These are phyloP conservation scores for Triops longicaudatus DNA, from an alignment of 1,140 invertebrate species.

Conservation along the genomic window DNA sequence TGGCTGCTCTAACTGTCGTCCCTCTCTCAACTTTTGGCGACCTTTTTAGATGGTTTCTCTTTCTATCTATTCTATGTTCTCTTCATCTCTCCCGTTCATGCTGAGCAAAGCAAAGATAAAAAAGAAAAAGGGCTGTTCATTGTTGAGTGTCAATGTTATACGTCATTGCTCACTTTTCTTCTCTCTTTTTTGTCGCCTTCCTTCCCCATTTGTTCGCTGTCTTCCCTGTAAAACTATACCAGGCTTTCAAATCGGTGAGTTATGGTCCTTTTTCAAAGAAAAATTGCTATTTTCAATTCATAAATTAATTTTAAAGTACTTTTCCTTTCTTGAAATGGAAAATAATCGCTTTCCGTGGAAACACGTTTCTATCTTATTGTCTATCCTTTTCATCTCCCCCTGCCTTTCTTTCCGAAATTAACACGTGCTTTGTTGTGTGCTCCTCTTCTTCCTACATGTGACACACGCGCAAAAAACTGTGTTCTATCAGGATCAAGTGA, in stretches of 20 bases:
- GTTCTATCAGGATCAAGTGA: constrained; percentile 33
- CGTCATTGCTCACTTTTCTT: constrained; percentile 29
- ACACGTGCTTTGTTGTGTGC: constrained; percentile 21
- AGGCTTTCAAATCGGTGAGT: constrained; percentile 48
- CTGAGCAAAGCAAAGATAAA: constrained; percentile 21
- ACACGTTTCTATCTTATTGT: constrained; percentile 24
- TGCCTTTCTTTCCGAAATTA: constrained; percentile 18
- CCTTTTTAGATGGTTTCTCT: constrained; percentile 13
- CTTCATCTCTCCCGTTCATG: constrained; percentile 19
- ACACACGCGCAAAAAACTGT: constrained; percentile 23
- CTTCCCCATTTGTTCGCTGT: constrained; percentile 35
- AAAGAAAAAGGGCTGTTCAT: constrained; percentile 22
- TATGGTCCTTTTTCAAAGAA: constrained; percentile 31
- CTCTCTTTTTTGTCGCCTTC: constrained; percentile 34
- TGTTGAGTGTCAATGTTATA: constrained; percentile 19
- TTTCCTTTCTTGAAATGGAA: neutral
- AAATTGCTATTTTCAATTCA: constrained; percentile 20
- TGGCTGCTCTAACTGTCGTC: no score
- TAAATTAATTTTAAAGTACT: neutral
- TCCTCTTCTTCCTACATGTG: constrained; percentile 24
- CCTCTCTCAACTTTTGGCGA: no score
- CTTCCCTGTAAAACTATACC: constrained; percentile 29
- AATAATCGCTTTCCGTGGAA: neutral
- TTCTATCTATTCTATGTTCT: constrained; percentile 22
- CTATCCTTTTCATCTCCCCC: constrained; percentile 25